Evolutionary conservation across 2,888 invertebrate genomes (phyloP).

Genomic region (Chorisops tibialis): DNA sequence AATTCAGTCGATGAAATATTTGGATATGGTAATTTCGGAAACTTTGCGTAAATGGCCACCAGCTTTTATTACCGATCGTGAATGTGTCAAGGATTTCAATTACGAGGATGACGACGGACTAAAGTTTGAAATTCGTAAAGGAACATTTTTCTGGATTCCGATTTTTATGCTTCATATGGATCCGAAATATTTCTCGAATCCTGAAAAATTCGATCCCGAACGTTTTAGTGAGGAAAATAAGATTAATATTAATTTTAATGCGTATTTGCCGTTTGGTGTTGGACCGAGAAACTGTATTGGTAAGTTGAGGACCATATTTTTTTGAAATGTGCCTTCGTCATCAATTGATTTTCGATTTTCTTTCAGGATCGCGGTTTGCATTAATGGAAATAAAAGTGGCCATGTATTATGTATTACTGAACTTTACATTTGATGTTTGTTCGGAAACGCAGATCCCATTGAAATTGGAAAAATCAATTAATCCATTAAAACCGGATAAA

Average conservation of each 20-base stretch:
- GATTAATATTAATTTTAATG: slow-evolving; percentile 44
- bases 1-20: slow-evolving; percentile 57
- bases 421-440: slow-evolving; percentile 24
- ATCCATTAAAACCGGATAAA: neutral
- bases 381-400: slow-evolving; percentile 30
- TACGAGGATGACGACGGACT: slow-evolving; percentile 33
- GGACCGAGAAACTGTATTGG: slow-evolving; percentile 57
- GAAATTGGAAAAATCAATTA: slow-evolving; percentile 14
- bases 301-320: neutral
- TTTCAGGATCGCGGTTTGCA: slow-evolving; percentile 31
- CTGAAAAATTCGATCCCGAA: slow-evolving; percentile 55
- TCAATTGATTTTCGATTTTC: neutral
- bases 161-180: slow-evolving; percentile 51
- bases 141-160: slow-evolving; percentile 39
- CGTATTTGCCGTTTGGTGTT: slow-evolving; percentile 53
- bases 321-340: too few species aligned
- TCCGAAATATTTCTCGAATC: slow-evolving; percentile 52
- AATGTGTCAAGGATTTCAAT: slow-evolving; percentile 55
- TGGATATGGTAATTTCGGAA: slow-evolving; percentile 62
- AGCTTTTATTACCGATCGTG: slow-evolving; percentile 50
- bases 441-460: slow-evolving; percentile 27
- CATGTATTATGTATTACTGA: slow-evolving; percentile 22
- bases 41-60: slow-evolving; percentile 55
- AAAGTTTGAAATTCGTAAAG: slow-evolving; percentile 29
- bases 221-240: slow-evolving; percentile 55